Percentiles rank a stretch among this genome's conserved stretches.
Conservation (phyloP, 2,113 vertebrate species). For the Hippolais icterina region DNA sequence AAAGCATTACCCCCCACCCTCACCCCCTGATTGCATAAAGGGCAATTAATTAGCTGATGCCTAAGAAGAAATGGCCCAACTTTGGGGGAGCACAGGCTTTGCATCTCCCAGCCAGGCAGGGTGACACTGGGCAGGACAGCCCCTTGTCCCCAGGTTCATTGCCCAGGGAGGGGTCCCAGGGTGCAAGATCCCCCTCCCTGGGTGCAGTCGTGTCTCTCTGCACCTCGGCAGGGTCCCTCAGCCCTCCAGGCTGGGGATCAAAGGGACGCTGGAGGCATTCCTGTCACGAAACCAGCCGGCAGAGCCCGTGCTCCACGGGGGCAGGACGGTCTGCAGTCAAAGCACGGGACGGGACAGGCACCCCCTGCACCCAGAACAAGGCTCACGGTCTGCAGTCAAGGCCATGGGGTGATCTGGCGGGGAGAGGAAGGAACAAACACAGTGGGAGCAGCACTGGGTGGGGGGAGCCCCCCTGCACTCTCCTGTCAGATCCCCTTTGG, state of each 20-base stretch:
- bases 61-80: not conserved
- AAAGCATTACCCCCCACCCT: rapidly evolving
- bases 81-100: not conserved
- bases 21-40: rapidly evolving
- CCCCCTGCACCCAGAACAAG: not conserved
- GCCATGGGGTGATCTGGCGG: rapidly evolving
- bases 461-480: not conserved
- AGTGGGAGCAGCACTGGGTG: not conserved
- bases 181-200: not conserved
- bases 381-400: not conserved
- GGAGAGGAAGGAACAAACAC: not conserved
- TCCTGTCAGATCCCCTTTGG: not conserved
- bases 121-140: not conserved
- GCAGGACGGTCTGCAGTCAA: not conserved
- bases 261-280: not conserved
- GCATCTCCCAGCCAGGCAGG: not conserved
- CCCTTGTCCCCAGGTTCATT: not conserved
- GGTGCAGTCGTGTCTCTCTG: not conserved
- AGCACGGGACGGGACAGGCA: no score
- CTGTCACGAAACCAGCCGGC: not conserved
- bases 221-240: not conserved
- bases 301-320: not conserved
- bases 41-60: not conserved
- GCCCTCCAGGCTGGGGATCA: not conserved
- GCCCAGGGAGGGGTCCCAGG: not conserved